These are phyloP conservation scores for Liodrosophila aerea DNA, from an alignment of 2,888 invertebrate species.

Conservation along the genomic window DNA sequence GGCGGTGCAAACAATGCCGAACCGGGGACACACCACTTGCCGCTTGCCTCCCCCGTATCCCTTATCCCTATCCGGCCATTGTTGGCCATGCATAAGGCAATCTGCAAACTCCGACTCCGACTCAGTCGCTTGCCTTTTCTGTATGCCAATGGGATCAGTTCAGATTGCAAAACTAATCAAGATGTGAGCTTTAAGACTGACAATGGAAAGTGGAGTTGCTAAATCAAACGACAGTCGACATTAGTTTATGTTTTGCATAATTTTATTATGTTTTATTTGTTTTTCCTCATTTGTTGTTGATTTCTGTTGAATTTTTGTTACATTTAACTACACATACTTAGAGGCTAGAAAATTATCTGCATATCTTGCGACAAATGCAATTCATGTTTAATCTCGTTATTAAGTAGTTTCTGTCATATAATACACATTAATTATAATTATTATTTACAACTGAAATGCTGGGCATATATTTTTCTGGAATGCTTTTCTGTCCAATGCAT, in stretches of 20 bases:
- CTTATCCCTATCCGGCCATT: slow-evolving; percentile 16
- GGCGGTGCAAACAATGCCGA: slow-evolving; percentile 41
- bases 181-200: slow-evolving; percentile 22
- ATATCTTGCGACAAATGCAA: slow-evolving; percentile 35
- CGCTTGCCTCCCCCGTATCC: neutral
- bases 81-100: slow-evolving; percentile 44
- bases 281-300: slow-evolving; percentile 49
- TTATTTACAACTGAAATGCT: slow-evolving; percentile 45
- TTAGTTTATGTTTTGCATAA: slow-evolving; percentile 63
- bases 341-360: slow-evolving; percentile 38
- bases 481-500: neutral
- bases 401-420: slow-evolving; percentile 22
- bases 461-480: slow-evolving; percentile 6
- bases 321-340: slow-evolving; percentile 81
- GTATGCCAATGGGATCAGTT: slow-evolving; percentile 34
- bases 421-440: slow-evolving; percentile 47
- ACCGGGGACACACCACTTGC: neutral
- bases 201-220: slow-evolving; percentile 3
- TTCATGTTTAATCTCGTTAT: slow-evolving; percentile 19
- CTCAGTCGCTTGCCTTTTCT: slow-evolving; percentile 16
- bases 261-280: slow-evolving; percentile 75
- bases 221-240: neutral
- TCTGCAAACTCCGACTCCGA: slow-evolving; percentile 38
- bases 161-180: slow-evolving; percentile 51
- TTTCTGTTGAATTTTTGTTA: slow-evolving; percentile 65